Percentiles rank a stretch among this genome's conserved stretches.
Evolutionary conservation across 2,113 vertebrate genomes (phyloP).

Genomic region (Pluvialis apricaria): DNA sequence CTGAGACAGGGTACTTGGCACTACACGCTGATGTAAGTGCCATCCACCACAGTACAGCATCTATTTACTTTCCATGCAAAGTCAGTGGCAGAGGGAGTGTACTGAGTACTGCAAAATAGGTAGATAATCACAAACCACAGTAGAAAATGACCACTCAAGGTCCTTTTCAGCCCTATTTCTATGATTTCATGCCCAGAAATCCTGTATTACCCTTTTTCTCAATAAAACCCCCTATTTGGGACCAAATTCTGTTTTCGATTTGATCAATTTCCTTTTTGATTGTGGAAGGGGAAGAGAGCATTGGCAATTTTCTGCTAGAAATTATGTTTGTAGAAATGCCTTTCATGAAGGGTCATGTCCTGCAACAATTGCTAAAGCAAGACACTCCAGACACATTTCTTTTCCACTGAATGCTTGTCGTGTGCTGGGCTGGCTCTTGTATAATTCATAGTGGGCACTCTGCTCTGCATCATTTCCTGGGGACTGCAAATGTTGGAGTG

Average conservation of each 20-base stretch:
- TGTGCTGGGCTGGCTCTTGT: background rate
- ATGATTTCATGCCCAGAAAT: background rate
- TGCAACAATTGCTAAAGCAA: background rate
- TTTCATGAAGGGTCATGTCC: background rate
- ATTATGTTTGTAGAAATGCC: background rate
- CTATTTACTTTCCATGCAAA: background rate
- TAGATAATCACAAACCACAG: background rate
- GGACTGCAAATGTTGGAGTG: background rate
- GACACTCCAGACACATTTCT: background rate
- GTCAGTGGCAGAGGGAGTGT: background rate
- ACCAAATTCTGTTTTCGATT: background rate
- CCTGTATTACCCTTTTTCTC: background rate
- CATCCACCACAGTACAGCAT: background rate
- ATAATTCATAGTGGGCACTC: background rate
- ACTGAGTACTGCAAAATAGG: background rate
- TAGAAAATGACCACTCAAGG: background rate
- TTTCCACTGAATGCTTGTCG: background rate
- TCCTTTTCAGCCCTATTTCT: background rate
- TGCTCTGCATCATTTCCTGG: background rate
- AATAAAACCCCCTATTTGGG: background rate
- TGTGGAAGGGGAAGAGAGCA: background rate
- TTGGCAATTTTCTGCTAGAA: background rate
- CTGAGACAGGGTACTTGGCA: background rate
- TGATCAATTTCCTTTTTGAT: background rate
- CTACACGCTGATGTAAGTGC: background rate